Percentiles rank a stretch among this genome's conserved stretches.
phyloP scores from a whole-genome alignment of 1,140 invertebrate genomes.

The Temnothorax longispinosus region DNA sequence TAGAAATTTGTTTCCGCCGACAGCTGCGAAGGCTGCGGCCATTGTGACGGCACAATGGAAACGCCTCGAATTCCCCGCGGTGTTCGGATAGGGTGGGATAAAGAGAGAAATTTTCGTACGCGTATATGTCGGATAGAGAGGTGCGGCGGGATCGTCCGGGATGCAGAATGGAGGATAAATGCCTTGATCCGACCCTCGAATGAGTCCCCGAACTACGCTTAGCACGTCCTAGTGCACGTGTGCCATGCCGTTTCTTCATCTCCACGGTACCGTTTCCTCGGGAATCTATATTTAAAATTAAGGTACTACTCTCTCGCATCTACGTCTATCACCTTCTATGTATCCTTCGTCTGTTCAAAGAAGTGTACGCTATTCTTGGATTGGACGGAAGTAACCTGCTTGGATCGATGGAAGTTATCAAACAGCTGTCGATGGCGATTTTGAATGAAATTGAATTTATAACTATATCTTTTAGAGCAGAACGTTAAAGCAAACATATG shows the following conservation, averaged over 20 bases:
- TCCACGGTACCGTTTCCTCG: background rate
- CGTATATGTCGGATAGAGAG: slow-evolving; percentile 32
- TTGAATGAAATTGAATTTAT: background rate
- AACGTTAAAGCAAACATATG: background rate
- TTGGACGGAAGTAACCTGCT: slow-evolving; percentile 13
- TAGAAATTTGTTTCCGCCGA: slow-evolving; percentile 82
- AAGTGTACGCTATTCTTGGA: slow-evolving; percentile 3
- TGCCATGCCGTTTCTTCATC: slow-evolving; percentile 48
- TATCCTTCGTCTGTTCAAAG: background rate
- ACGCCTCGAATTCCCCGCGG: slow-evolving; percentile 78
- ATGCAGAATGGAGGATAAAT: slow-evolving; percentile 71
- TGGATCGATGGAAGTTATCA: slow-evolving; percentile 32
- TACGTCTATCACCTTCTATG: background rate
- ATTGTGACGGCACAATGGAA: slow-evolving; percentile 74
- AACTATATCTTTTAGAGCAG: background rate
- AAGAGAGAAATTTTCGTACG: slow-evolving; percentile 62
- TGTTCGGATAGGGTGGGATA: slow-evolving; percentile 48
- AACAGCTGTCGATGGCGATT: background rate
- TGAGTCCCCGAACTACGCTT: slow-evolving; percentile 55
- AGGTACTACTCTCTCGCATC: slow-evolving; percentile 3
- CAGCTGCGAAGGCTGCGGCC: slow-evolving; percentile 76
- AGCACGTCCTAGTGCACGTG: slow-evolving; percentile 33
- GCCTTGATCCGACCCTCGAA: slow-evolving; percentile 70
- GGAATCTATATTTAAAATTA: slow-evolving; percentile 68
- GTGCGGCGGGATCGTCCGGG: slow-evolving; percentile 39